A percentile compares a stretch with the other conserved stretches of the same genome.
Conservation (phyloP, 2,113 vertebrate species). For the Cygnus atratus region DNA sequence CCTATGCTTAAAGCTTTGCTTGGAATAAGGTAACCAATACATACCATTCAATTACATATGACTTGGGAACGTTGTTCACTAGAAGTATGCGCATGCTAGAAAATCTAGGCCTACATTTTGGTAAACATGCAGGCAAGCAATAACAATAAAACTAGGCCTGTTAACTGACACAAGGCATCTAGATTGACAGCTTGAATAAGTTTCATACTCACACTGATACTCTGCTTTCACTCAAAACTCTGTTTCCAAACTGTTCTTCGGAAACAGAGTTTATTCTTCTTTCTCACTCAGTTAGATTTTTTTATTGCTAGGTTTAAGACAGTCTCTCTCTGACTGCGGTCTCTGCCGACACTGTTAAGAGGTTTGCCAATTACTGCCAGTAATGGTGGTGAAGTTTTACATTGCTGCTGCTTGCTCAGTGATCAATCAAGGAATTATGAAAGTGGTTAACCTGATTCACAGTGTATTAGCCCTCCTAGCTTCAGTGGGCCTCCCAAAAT, state of each 20-base stretch:
- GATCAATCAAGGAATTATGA: not conserved
- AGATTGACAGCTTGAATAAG: conserved; percentile 70
- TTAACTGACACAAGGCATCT: conserved; percentile 57
- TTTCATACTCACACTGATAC: conserved; percentile 69
- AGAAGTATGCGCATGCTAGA: not conserved
- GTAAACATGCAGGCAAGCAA: conserved; percentile 26
- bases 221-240: conserved; percentile 59
- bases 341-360: not conserved
- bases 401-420: not conserved
- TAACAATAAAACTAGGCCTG: conserved; percentile 14
- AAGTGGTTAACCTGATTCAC: not conserved
- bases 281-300: not conserved
- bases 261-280: not conserved
- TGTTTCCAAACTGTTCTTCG: conserved; percentile 30
- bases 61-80: not conserved
- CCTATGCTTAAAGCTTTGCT: not conserved
- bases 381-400: conserved; percentile 17
- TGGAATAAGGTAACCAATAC: not conserved
- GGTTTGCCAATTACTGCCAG: not conserved
- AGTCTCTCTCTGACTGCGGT: not conserved
- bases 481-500: not conserved
- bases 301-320: not conserved
- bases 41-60: not conserved
- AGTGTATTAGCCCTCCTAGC: not conserved
- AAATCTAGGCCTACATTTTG: not conserved